Evolutionary conservation across 2,113 vertebrate genomes (phyloP), one percentile per base, ranked within the genome.

Genomic region (Gavia stellata): DNA sequence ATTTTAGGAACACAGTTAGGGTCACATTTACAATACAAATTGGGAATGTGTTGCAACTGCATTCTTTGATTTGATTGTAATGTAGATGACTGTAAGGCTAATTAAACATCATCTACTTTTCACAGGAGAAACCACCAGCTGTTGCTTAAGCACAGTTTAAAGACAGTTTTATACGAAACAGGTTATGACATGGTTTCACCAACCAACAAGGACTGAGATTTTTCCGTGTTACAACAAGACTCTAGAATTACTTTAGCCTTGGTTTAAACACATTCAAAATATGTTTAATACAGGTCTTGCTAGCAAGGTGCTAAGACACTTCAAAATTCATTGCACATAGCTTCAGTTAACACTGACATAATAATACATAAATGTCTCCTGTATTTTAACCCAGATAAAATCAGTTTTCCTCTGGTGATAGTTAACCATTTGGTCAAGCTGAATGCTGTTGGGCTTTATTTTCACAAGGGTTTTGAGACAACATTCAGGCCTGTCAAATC

Each of bases 31-130:
- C 80, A 93, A 92, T 95, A 96, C 81, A 96, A 95, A 96, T 95
- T 0, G 9, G 84, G 79, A 94, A 95, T 88, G 91, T 97, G 95
- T 96, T 94, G 92, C 92, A 97, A 96, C 86, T 95, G 92, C 94
- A 92, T 97, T 95, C 91, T 95, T 95, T 95, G 95, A 97, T 94
- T 97, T 96, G 96, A 97, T 86, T 97, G 92, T 97, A 97, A 96
- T 90, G 84, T 94, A 95, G 89, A 96, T 97, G 97, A 94, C 89
- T 94, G 84, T 86, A 95, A 94, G 88, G 87, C 95, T 96, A 95
- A 97, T 97, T 95, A 97, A 96, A 94, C 71, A 91, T 92, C 86
- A 86, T 92, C 91, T 80, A 8, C 91, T 92, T n/a, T 81, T 96
- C 91, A 70, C 47, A 94, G 84, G 55, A 96, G 70, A 97, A 97